Base-by-base conservation (phyloP, 2,797 vertebrate species). In the Crocodylus rhombifer region DNA sequence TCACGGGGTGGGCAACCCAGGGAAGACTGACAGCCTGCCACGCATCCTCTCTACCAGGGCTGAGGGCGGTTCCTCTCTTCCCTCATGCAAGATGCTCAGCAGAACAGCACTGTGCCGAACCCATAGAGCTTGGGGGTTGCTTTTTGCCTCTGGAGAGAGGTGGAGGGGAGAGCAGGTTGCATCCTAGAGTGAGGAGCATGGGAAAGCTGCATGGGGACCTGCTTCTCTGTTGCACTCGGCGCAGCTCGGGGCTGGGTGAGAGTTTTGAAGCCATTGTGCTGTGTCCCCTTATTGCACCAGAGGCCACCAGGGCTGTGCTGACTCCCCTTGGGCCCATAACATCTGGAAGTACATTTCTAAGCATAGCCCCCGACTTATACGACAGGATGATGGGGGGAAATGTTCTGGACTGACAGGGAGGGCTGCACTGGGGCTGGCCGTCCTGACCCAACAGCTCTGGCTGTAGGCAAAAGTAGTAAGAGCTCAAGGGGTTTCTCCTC, bases 81-180 rank as follows among this genome's bases (percentile, higher is more conserved):
- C 64, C 87, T 20, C 63, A 91, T 77, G 81, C 94, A 15, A 1
- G 64, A n/a, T 77, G 80, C 73, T 71, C 91, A 23, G 71, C 69
- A 56, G 63, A 28, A 77, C 69, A 82, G 33, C 56, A 74, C 5
- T 42, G 33, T 21, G 85, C 20, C 78, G 25, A 6, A 61, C 9
- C 8, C 16, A 67, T 82, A 25, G 56, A 4, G 28, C 16, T 79
- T 4, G 1, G 33, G 3, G 77, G 78, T 79, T 84, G 21, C 57
- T 77, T 3, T 28, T 60, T 26, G 61, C 79, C 23, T 12, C 0
- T 0, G 4, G 74, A 62, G 77, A 69, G 58, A 13, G 26, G 3
- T 51, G 18, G 33, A 4, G 3, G 61, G 18, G 74, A 17, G 58
- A 79, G 25, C 61, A 23, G 81, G 7, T 10, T 33, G 88, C 30